Conservation (phyloP, 2,888 invertebrate species). For the Perithous albicinctus region DNA sequence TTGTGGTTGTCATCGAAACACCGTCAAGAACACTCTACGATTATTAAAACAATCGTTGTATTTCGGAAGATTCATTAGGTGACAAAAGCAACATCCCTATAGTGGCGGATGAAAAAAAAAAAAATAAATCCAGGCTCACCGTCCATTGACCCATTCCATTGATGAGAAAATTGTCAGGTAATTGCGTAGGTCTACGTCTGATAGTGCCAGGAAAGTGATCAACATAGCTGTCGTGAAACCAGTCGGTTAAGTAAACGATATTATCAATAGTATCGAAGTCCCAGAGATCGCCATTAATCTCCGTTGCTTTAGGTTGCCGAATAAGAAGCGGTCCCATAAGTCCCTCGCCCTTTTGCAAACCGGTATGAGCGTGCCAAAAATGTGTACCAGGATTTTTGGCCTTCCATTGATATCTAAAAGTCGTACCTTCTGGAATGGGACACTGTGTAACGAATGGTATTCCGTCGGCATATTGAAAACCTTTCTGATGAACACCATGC, state of each 20-base stretch:
- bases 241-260: slow-evolving; percentile 67
- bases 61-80: no score
- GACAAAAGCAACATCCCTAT: slow-evolving; percentile 7
- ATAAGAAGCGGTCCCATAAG: slow-evolving; percentile 65
- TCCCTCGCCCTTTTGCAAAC: slow-evolving; percentile 69
- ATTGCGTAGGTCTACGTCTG: slow-evolving; percentile 91
- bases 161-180: slow-evolving; percentile 92
- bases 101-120: no score
- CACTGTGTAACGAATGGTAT: slow-evolving; percentile 96
- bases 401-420: slow-evolving; percentile 84
- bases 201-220: slow-evolving; percentile 90
- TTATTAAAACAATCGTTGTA: no score
- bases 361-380: slow-evolving; percentile 70
- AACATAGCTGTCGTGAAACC: slow-evolving; percentile 88
- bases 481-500: slow-evolving; percentile 95
- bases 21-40: no score
- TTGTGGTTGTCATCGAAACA: slow-evolving; percentile 66
- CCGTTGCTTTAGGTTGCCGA: slow-evolving; percentile 55
- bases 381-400: slow-evolving; percentile 67
- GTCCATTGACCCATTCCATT: slow-evolving; percentile 90
- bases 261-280: slow-evolving; percentile 63
- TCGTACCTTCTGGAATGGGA: slow-evolving; percentile 93
- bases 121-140: no score
- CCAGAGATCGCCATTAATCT: slow-evolving; percentile 59
- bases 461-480: slow-evolving; percentile 94